Base-by-base conservation (phyloP, 2,113 vertebrate genomes). In the Pterophyllum scalare region DNA sequence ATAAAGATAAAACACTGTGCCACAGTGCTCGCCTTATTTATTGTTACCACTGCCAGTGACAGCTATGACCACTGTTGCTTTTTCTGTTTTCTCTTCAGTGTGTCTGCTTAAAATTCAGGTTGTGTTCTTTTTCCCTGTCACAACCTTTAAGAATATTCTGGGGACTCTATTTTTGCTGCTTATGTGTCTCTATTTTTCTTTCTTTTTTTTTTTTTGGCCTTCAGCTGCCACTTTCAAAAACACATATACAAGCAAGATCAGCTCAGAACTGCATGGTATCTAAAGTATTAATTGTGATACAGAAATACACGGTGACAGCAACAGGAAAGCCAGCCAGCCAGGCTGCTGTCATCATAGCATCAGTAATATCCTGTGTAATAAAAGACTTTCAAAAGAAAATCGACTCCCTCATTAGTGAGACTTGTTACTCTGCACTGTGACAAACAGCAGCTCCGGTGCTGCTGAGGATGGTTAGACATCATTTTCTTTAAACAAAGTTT, bases 1-100 rank as follows among this genome's bases (percentile, higher is more conserved):
- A 84, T 81, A 75, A 67, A 81, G 85, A 82, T 75, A 57, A 78
- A 89, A 33, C 24, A 77, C 62, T 38, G 9, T 1, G 8, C 57
- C 0, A 3, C 57, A 7, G 70, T 57, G 77, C 84, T 82, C 24
- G 35, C 79, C 64, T 46, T 56, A 60, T 94, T 87, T 90, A 90
- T 93, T 92, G 91, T 82, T 91, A 74, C 88, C 75, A 8, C 54
- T 84, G 86, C 77, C 82, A 78, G 61, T 79, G 88, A 83, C 20
- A 24, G n/a, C 75, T 31, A 22, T 3, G 40, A 6, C 38, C 46
- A 64, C 75, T 65, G 57, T 74, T 82, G 15, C 78, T 80, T 80
- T 31, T 40, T 74, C 19, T 77, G 14, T 79, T 78, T 81, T 80
- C 86, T 33, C 70, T 64, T 72, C 46, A 72, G 46, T 14, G 46